These are phyloP conservation scores for Dusona sp. DNA, from an alignment of 2,888 invertebrate species.

Conservation along the genomic window DNA sequence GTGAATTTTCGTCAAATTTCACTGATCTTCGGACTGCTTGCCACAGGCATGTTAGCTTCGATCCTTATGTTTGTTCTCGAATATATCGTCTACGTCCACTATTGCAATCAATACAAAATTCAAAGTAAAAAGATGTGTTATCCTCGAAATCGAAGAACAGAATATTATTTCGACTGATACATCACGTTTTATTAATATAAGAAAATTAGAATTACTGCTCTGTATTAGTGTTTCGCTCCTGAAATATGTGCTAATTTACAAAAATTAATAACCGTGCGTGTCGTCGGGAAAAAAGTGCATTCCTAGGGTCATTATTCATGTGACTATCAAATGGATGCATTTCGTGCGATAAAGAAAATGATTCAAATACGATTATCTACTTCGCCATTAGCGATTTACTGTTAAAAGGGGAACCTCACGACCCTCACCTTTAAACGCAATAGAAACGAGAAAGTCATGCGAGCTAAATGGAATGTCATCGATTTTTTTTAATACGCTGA, in stretches of 20 bases:
- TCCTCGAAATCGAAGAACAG: no score
- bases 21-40: no score
- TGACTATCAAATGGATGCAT: neutral
- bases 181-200: no score
- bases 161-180: no score
- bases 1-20: no score
- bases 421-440: neutral
- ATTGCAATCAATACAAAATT: no score
- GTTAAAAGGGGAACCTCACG: neutral
- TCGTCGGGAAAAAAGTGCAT: neutral
- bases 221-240: neutral
- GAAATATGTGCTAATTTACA: neutral
- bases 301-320: neutral
- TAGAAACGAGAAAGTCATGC: neutral
- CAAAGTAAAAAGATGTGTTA: no score
- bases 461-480: neutral
- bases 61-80: no score
- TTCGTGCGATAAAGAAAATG: constrained; percentile 20
- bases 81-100: no score
- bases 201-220: no score
- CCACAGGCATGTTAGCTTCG: no score
- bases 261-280: neutral
- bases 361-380: constrained; percentile 24
- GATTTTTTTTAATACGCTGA: neutral
- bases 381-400: constrained; percentile 28